These are phyloP conservation scores for Trisateles emortualis DNA, from an alignment of 2,888 invertebrate genomes.

Conservation along the genomic window DNA sequence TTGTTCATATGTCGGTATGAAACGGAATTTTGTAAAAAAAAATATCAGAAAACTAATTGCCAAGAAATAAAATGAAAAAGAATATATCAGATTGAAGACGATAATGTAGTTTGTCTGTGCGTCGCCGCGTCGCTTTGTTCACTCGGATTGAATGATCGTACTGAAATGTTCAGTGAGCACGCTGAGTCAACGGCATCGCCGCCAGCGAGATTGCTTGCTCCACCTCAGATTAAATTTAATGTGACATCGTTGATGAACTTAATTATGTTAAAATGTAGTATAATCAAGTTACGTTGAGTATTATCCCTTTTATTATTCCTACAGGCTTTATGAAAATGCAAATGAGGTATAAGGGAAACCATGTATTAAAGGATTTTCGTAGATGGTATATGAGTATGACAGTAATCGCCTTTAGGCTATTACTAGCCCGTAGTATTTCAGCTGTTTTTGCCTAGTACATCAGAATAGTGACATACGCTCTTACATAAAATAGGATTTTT, in stretches of 20 bases:
- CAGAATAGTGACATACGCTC: no score
- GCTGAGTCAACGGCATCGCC: constrained; percentile 49
- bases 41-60: not conserved
- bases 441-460: not conserved
- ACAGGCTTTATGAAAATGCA: not conserved
- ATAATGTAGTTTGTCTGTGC: constrained; percentile 43
- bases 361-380: not conserved
- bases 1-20: no score
- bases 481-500: no score
- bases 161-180: constrained; percentile 65
- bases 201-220: constrained; percentile 48
- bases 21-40: not conserved
- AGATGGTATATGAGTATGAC: not conserved
- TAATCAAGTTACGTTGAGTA: constrained; percentile 11
- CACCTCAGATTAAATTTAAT: constrained; percentile 45
- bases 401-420: not conserved
- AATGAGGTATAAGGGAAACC: not conserved
- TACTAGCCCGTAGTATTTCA: not conserved
- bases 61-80: constrained; percentile 15
- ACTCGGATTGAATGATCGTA: constrained; percentile 62
- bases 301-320: constrained; percentile 9
- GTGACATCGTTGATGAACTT: constrained; percentile 43
- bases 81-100: constrained; percentile 31
- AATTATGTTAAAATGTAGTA: constrained; percentile 19
- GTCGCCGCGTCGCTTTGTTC: constrained; percentile 57